Conservation (phyloP, 1,140 invertebrate genomes). For the Plectrocnemia conspersa region DNA sequence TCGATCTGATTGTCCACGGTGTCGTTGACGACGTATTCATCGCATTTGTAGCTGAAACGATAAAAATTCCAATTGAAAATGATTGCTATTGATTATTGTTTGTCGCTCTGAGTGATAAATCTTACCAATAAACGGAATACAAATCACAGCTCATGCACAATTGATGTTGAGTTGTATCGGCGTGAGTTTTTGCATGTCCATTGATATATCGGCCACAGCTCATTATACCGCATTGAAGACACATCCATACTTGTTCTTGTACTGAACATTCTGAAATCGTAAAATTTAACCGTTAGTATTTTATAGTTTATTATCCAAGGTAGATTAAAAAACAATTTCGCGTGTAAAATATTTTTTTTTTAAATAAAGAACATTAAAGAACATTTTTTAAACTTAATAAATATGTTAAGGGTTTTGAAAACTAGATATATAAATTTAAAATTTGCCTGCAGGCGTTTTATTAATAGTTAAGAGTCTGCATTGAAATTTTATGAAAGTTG, state of each 20-base stretch:
- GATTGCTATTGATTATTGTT: slow-evolving; percentile 1
- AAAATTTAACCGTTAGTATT: too few species aligned
- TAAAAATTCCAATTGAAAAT: slow-evolving; percentile 28
- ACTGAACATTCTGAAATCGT: slow-evolving; percentile 61
- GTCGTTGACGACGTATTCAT: slow-evolving; percentile 77
- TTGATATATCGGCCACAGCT: slow-evolving; percentile 75
- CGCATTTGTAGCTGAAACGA: slow-evolving; percentile 68
- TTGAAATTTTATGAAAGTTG: too few species aligned
- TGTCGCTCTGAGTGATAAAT: background rate
- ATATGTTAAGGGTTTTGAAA: too few species aligned
- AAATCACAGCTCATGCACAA: slow-evolving; percentile 73
- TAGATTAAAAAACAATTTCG: too few species aligned
- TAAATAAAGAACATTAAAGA: too few species aligned
- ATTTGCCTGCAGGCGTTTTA: too few species aligned
- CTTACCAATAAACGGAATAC: slow-evolving; percentile 71
- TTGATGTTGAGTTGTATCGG: slow-evolving; percentile 60
- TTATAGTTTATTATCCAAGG: too few species aligned
- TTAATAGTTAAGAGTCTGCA: too few species aligned
- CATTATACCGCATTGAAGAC: slow-evolving; percentile 66
- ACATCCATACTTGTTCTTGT: slow-evolving; percentile 69
- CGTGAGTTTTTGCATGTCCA: slow-evolving; percentile 71
- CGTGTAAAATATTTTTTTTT: too few species aligned
- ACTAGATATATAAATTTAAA: background rate
- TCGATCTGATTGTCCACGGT: slow-evolving; percentile 58
- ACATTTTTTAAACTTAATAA: too few species aligned